Conservation (phyloP, 2,113 vertebrate genomes). For the Peromyscus polionotus region DNA sequence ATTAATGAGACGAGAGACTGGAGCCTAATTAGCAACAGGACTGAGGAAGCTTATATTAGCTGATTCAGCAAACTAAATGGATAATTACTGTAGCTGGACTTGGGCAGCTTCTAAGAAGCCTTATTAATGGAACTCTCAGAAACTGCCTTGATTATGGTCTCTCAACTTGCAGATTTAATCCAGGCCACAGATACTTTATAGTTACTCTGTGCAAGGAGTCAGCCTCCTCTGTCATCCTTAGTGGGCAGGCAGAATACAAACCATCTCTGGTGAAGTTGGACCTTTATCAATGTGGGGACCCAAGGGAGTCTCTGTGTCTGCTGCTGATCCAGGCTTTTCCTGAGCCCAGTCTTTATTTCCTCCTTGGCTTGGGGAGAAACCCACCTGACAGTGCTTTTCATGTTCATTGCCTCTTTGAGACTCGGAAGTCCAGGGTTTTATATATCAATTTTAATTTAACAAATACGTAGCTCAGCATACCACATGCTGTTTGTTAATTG, state of each 20-base stretch:
- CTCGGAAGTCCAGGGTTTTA: background rate
- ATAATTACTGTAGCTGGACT: slow-evolving; percentile 78
- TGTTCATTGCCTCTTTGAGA: background rate
- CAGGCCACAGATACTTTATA: slow-evolving; percentile 18
- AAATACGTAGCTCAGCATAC: background rate
- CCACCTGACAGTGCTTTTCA: background rate
- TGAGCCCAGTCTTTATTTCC: background rate
- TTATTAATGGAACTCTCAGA: slow-evolving; percentile 79
- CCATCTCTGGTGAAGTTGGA: background rate
- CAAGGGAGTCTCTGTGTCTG: background rate
- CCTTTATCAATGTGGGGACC: slow-evolving; percentile 22
- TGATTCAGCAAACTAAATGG: slow-evolving; percentile 86
- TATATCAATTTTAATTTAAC: background rate
- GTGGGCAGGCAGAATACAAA: background rate
- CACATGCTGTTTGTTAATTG: background rate
- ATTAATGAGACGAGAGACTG: slow-evolving; percentile 87
- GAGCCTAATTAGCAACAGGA: slow-evolving; percentile 87
- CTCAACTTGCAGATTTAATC: slow-evolving; percentile 42
- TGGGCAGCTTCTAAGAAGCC: slow-evolving; percentile 77
- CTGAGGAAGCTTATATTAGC: slow-evolving; percentile 79
- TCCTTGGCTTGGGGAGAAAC: background rate
- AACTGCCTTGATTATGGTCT: slow-evolving; percentile 54
- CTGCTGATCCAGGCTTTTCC: slow-evolving; percentile 32
- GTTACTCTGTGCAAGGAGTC: slow-evolving; percentile 38
- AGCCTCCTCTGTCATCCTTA: slow-evolving; percentile 23